Evolutionary conservation across 2,797 vertebrate genomes (phyloP), one percentile per base, ranked within the genome.

Genomic region (Pseudochirops corinnae): DNA sequence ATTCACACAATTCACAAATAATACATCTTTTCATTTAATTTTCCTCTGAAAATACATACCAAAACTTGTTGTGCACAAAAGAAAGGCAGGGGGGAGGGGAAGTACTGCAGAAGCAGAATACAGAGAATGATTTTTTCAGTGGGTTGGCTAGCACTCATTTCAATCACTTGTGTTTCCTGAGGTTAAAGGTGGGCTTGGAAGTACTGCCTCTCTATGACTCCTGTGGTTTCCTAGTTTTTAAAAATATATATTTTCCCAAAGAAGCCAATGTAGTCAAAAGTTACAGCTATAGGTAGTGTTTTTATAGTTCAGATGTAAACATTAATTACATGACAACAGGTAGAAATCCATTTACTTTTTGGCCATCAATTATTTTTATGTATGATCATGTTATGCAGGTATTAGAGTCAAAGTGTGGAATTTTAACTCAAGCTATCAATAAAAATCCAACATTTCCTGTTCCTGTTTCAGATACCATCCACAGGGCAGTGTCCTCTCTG

Each of bases 361-460:
- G 31, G 90, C 52, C 55, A 74, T 90, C 57, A 3, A 12, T 87
- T 11, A 10, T 3, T 12, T 56, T 3, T 97, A 74, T 56, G 16
- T 0, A 58, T 50, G 6, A 46, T 74, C n/a, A n/a, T 52, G 0
- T 10, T 16, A 16, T 52, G 26, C 1, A 74, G 33, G 0, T 1
- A 2, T 55, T 53, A 56, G 1, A 92, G 24, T 4, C 55, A 95
- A 93, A 91, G 58, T 7, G 56, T 28, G 87, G 3, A 2, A 67
- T 26, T 26, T 3, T 14, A 10, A 4, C 18, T 67, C 2, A 52
- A 92, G 24, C 18, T 31, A 31, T 31, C 4, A 56, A 28, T 33
- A 82, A 31, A 92, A 87, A 31, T 46, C 67, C 33, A 58, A 29
- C 13, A 55, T 55, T 82, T 82, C 16, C 11, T 46, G 18, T 18